Base-by-base conservation (phyloP, 2,888 invertebrate species). In the Drosophila silvestris region DNA sequence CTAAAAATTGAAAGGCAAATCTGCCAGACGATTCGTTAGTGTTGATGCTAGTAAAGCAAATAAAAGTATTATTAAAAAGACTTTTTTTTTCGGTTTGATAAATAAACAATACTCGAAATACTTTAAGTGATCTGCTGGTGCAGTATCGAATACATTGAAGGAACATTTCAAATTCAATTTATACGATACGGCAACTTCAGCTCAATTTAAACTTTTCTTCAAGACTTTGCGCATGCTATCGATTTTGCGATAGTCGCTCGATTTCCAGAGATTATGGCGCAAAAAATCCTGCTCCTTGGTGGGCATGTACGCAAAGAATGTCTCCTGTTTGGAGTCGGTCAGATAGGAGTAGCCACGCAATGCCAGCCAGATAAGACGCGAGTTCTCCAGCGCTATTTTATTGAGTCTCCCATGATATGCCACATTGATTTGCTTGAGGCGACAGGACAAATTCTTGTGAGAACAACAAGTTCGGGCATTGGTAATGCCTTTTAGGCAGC, bases 221-320 rank as follows among this genome's bases (percentile, higher is more conserved):
- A 33, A 3, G 7, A 7, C 0, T 1, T 32, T 44, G 3, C 78
- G 78, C 5, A 64, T 14, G 0, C 28, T 5, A 0, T 19, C 35
- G 59, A 85, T n/a, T 4, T 60, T 28, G 2, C 86, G 71, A 52
- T 16, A 75, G 2, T 85, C 68, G 0, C 1, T 3, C 0, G 66
- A 39, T 1, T 22, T 14, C 85, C 90, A 85, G 0, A 68, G 6
- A 58, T 60, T 60, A 4, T 58, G 39, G 0, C 90, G 71, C 6
- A 60, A 33, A 5, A 82, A 32, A n/a, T 89, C 74, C 2, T 22
- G 26, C 22, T 66, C 62, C 9, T 58, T 68, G 19, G 76, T 56
- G 3, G 85, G 85, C 72, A 85, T 70, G n/a, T 90, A 85, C 2
- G 88, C 73, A 7, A 72, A 85, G 28, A 63, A 85, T 5, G 83